phyloP scores from a whole-genome alignment of 2,113 vertebrate genomes.

The Dicerorhinus sumatrensis region DNA sequence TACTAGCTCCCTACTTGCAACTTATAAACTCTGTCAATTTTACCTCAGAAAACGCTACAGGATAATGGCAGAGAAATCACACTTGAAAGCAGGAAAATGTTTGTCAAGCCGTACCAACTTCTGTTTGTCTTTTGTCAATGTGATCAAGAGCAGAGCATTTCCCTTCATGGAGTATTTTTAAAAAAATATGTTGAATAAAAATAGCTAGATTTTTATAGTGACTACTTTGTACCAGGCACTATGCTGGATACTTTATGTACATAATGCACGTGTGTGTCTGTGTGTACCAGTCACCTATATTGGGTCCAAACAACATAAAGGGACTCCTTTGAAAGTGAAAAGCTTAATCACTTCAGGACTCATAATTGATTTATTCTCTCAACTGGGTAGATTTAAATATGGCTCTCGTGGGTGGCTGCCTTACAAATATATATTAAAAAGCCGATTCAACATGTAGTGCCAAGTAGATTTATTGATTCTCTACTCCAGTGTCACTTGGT shows the following conservation, averaged over 20 bases:
- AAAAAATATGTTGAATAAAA: not conserved
- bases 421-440: constrained; percentile 64
- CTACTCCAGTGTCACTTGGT: constrained; percentile 50
- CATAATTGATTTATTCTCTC: constrained; percentile 61
- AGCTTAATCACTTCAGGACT: constrained; percentile 43
- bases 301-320: not conserved
- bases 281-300: not conserved
- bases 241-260: not conserved
- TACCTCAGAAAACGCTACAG: constrained; percentile 18
- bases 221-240: not conserved
- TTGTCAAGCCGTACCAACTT: constrained; percentile 23
- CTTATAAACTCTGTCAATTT: not conserved
- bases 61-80: constrained; percentile 20
- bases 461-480: constrained; percentile 67
- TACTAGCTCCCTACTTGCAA: not conserved
- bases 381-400: constrained; percentile 56
- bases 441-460: constrained; percentile 19
- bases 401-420: not conserved
- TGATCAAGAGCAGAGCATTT: not conserved
- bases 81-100: constrained; percentile 14
- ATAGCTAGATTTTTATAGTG: not conserved
- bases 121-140: not conserved
- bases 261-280: not conserved
- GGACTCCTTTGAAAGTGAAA: not conserved
- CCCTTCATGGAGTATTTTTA: not conserved